Evolutionary conservation across 1,140 invertebrate species (phyloP), one percentile per base, ranked within the genome.

Genomic region (Drosophila burlai): DNA sequence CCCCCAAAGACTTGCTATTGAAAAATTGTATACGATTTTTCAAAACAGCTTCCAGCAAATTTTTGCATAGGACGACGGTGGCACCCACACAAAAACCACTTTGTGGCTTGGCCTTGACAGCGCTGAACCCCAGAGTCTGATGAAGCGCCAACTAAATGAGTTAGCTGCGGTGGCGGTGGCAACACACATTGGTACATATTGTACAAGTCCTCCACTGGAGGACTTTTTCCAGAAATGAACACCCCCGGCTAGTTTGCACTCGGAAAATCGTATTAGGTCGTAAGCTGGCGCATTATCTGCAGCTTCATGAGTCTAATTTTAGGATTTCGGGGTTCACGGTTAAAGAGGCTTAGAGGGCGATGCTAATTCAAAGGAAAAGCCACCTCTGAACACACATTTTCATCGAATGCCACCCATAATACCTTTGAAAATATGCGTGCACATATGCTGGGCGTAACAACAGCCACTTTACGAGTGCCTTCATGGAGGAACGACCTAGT

Each of bases 21-120:
- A 71, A 72, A 67, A 72, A 58, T 59, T 40, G 45, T 69, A 24
- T 31, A 10, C 34, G 10, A 58, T 69, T 72, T 72, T 58, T 72
- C 42, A 47, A 40, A 40, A 47, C 4, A 47, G 50, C 66, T 46
- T 3, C 11, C 16, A 40, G 64, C 13, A 1, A 47, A 11, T 42
- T 36, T 66, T 69, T 69, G 63, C 66, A 68, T 57, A 40, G 18
- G 26, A 34, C n/a, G 3, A 6, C 21, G 18, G 18, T 47, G 46
- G 9, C 43, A 21, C 55, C n/a, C 43, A 15, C 50, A 24, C 15
- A 40, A 68, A 34, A 46, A 29, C 24, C 31, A 55, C 40, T 31
- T 34, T 71, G 3, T 52, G 46, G 31, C 24, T 50, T 60, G 45
- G n/a, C 67, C 45, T 50, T 50, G 45, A 57, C 34, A n/a, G 40